Evolutionary conservation across 2,888 invertebrate species (phyloP), one percentile per base, ranked within the genome.

Genomic region (Endomychus coccineus): DNA sequence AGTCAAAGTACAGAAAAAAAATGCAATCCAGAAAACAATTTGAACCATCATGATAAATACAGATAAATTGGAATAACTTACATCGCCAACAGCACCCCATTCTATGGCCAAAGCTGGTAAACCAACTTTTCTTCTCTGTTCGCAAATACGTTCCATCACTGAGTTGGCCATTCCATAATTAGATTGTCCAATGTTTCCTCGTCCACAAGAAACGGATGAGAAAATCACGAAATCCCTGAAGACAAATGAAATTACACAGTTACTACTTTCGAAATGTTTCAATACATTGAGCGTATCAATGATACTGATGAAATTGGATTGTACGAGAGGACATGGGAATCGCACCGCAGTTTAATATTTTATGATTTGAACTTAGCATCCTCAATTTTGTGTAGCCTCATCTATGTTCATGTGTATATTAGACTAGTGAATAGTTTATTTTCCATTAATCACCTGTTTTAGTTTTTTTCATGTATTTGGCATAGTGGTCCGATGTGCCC

Each of bases 61-160:
- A n/a, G n/a, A n/a, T n/a, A n/a, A n/a, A n/a, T n/a, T n/a, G 21
- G 6, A 19, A 9, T 4, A 23, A 27, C 36, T 31, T 35, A 84
- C 85, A 64, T 94, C 91, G 34, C 90, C 94, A 33, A 94, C 76
- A 21, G 90, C 91, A 21, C 94, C 92, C 91, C 92, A 94, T 61
- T 94, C 88, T 6, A 94, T 78, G 2, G 91, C 91, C 40, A 88
- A 64, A 0, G 75, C 91, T 1, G 88, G 86, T 0, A 80, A 70
- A 0, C 86, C 84, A 4, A 78, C 77, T 36, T 63, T 65, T 52
- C 70, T 70, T 45, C 89, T 75, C 54, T 71, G 68, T 62, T 89
- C 91, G 57, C 86, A 85, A 47, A 92, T 78, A 46, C 88, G 74
- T 63, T 92, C 90, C 88, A 91, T 88, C 3, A 83, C 75, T 0